phyloP scores from a whole-genome alignment of 2,888 invertebrate genomes.

The Scaptomyza reducta region DNA sequence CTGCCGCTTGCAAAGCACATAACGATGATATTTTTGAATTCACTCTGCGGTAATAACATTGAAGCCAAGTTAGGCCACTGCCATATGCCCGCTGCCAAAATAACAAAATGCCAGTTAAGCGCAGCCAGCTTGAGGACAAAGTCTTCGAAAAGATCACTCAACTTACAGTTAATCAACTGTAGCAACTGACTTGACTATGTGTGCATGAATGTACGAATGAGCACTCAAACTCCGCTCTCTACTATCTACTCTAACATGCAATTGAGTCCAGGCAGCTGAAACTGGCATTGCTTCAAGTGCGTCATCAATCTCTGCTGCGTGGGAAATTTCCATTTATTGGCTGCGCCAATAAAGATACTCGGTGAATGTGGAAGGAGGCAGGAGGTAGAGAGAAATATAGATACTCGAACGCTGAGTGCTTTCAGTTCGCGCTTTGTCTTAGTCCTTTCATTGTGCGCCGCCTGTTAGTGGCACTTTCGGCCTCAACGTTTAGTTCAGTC shows the following conservation, averaged over 20 bases:
- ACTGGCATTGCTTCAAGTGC: conserved; percentile 67
- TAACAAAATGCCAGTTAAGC: conserved; percentile 75
- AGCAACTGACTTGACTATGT: conserved; percentile 20
- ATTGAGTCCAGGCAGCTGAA: conserved; percentile 31
- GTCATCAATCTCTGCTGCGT: conserved; percentile 71
- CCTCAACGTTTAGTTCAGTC: conserved; percentile 35
- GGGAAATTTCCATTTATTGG: conserved; percentile 64
- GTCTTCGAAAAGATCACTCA: conserved; percentile 58
- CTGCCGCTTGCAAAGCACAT: conserved; percentile 53
- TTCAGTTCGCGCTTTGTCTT: conserved; percentile 72
- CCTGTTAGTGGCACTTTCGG: conserved; percentile 68
- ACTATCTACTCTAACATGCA: conserved; percentile 27
- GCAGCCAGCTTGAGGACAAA: conserved; percentile 44
- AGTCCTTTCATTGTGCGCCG: conserved; percentile 55
- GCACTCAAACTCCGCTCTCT: not conserved
- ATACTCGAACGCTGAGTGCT: conserved; percentile 58
- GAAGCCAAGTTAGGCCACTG: conserved; percentile 26
- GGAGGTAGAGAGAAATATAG: not conserved
- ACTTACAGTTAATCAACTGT: conserved; percentile 52
- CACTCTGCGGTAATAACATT: conserved; percentile 47
- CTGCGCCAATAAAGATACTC: conserved; percentile 19
- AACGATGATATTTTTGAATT: conserved; percentile 33
- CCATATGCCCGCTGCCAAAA: conserved; percentile 64
- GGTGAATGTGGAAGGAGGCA: not conserved
- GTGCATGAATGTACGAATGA: not conserved